A percentile compares a stretch with the other conserved stretches of the same genome.
Conservation (phyloP, 1,140 invertebrate species). For the Trigoniulus corallinus region DNA sequence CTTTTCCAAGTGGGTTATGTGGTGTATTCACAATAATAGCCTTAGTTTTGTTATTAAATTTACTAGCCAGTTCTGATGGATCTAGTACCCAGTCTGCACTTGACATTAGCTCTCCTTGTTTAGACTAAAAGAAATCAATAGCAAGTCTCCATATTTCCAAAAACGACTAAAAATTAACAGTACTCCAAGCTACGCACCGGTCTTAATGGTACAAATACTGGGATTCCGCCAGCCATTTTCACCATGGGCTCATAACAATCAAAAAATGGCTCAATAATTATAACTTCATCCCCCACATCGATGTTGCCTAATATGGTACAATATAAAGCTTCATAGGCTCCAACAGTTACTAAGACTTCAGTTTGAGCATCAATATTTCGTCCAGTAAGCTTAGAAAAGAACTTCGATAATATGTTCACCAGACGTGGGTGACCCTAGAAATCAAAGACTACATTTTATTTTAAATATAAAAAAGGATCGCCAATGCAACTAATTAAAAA, state of each 20-base stretch:
- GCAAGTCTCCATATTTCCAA: background rate
- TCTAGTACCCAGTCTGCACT: constrained; percentile 85
- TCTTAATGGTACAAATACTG: constrained; percentile 73
- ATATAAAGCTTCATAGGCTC: constrained; percentile 82
- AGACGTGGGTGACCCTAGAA: constrained; percentile 81
- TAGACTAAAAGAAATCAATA: background rate
- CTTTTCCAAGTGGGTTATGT: constrained; percentile 89
- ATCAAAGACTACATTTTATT: constrained; percentile 9
- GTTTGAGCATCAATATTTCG: constrained; percentile 56
- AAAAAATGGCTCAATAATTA: constrained; percentile 96
- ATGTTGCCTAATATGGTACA: constrained; percentile 68
- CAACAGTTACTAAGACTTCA: constrained; percentile 73
- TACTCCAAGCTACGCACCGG: constrained; percentile 43
- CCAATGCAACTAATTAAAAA: too few species aligned
- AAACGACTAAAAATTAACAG: background rate
- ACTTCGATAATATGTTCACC: constrained; percentile 60
- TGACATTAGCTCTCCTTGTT: constrained; percentile 23
- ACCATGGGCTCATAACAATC: constrained; percentile 97
- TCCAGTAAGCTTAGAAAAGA: constrained; percentile 65
- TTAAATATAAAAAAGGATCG: background rate
- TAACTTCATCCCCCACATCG: constrained; percentile 56
- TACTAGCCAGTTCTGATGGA: constrained; percentile 51
- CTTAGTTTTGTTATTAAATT: constrained; percentile 88
- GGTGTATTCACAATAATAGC: constrained; percentile 91
- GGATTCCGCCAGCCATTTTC: constrained; percentile 61